These are phyloP conservation scores for Lates japonicus DNA, from an alignment of 2,797 vertebrate species.

Conservation along the genomic window DNA sequence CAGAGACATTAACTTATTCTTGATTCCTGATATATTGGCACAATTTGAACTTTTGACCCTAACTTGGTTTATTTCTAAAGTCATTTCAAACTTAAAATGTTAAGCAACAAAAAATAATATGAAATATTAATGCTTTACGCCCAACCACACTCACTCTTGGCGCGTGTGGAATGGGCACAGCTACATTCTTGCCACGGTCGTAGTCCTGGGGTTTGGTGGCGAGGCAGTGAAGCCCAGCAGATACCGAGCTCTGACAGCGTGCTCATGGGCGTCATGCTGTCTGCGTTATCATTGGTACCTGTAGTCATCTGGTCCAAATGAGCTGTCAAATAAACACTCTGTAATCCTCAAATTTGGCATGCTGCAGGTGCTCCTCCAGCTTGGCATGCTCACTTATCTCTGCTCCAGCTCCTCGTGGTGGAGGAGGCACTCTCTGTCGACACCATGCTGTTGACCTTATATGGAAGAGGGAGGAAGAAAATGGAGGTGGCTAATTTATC, in stretches of 20 bases:
- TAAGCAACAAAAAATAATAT: neutral
- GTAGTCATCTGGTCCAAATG: slow-evolving; percentile 99
- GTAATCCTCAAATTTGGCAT: slow-evolving; percentile 99
- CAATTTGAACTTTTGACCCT: neutral
- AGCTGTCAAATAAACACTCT: slow-evolving; percentile 99
- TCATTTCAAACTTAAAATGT: neutral
- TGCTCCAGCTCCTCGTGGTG: slow-evolving; percentile 96
- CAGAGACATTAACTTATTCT: neutral
- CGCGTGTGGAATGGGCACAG: slow-evolving; percentile 98
- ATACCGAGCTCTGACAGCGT: slow-evolving; percentile 98
- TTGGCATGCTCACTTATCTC: slow-evolving; percentile 98
- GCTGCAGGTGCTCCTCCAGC: slow-evolving; percentile 98
- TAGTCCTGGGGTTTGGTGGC: slow-evolving; percentile 98
- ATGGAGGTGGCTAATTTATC: neutral
- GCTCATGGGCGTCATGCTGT: slow-evolving; percentile 99
- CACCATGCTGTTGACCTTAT: slow-evolving; percentile 99
- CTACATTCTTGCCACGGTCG: slow-evolving; percentile 97
- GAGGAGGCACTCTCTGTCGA: slow-evolving; percentile 99
- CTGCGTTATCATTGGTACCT: slow-evolving; percentile 96
- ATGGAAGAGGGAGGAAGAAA: neutral
- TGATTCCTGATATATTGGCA: too few species aligned
- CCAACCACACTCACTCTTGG: slow-evolving; percentile 92
- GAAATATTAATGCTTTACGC: neutral
- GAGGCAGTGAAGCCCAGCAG: slow-evolving; percentile 98
- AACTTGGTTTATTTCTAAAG: neutral